Percentiles rank a stretch among this genome's conserved stretches.
These are phyloP conservation scores for Eupsilia transversa DNA, from an alignment of 2,888 invertebrate species.

Conservation along the genomic window DNA sequence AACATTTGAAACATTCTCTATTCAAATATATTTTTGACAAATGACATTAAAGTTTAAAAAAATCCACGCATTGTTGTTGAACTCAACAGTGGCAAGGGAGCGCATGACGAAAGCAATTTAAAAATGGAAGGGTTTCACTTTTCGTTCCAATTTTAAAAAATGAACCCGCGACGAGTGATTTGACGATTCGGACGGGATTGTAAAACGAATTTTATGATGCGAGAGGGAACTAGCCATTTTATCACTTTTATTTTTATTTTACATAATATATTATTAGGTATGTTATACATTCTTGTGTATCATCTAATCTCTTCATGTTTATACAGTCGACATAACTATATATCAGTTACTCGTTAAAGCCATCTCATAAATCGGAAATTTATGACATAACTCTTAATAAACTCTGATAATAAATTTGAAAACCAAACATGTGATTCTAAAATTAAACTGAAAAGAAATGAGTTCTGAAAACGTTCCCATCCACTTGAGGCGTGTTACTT, in stretches of 20 bases:
- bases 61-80: slow-evolving; percentile 74
- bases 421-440: slow-evolving; percentile 71
- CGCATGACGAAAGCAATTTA: slow-evolving; percentile 89
- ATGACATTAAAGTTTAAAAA: slow-evolving; percentile 73
- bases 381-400: slow-evolving; percentile 70
- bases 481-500: slow-evolving; percentile 88
- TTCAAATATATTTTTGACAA: slow-evolving; percentile 73
- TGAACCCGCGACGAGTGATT: slow-evolving; percentile 87
- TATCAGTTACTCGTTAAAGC: slow-evolving; percentile 65
- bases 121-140: slow-evolving; percentile 89
- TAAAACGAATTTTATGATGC: slow-evolving; percentile 83
- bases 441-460: slow-evolving; percentile 76
- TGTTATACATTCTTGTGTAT: slow-evolving; percentile 49
- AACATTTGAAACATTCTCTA: slow-evolving; percentile 61
- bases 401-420: slow-evolving; percentile 64
- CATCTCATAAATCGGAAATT: slow-evolving; percentile 65
- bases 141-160: slow-evolving; percentile 89
- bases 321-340: slow-evolving; percentile 56
- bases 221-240: slow-evolving; percentile 75
- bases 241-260: slow-evolving; percentile 59
- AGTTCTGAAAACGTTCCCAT: slow-evolving; percentile 83
- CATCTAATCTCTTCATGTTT: slow-evolving; percentile 59
- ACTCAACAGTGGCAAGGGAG: slow-evolving; percentile 84
- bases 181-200: slow-evolving; percentile 87
- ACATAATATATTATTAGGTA: slow-evolving; percentile 32